A percentile compares a stretch with the other conserved stretches of the same genome.
These are phyloP conservation scores for Bombycilla garrulus DNA, from an alignment of 2,113 vertebrate genomes.

Conservation along the genomic window DNA sequence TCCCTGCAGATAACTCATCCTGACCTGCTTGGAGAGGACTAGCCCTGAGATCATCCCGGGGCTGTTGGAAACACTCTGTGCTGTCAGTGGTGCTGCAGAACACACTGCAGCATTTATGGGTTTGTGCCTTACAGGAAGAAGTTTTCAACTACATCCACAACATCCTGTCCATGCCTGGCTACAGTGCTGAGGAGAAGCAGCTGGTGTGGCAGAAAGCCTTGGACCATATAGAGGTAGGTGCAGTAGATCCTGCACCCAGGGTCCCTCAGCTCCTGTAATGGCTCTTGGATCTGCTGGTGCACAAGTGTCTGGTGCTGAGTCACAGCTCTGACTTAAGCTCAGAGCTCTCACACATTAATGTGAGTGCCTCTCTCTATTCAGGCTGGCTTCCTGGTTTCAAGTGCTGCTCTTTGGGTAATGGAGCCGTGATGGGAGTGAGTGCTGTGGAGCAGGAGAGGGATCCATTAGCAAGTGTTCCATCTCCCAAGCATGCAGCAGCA, in stretches of 20 bases:
- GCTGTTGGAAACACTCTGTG: neutral
- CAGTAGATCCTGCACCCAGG: neutral
- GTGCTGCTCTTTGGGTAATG: neutral
- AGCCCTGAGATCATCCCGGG: neutral
- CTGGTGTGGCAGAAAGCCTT: constrained; percentile 84
- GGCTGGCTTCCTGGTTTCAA: neutral
- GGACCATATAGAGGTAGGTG: constrained; percentile 88
- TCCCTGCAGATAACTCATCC: neutral
- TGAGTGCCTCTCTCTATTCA: neutral
- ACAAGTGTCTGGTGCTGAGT: neutral
- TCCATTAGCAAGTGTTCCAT: neutral
- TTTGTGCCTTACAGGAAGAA: constrained; percentile 80
- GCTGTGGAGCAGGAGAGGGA: neutral
- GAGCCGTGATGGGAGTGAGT: neutral
- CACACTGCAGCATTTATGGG: neutral
- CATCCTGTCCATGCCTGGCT: constrained; percentile 91
- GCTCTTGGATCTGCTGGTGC: neutral
- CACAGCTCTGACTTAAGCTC: neutral
- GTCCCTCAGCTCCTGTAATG: neutral
- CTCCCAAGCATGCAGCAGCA: neutral
- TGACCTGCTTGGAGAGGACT: neutral
- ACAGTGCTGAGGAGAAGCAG: constrained; percentile 87
- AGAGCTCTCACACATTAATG: neutral
- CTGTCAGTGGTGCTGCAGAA: neutral
- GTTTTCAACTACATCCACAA: constrained; percentile 95